phyloP scores from a whole-genome alignment of 1,140 invertebrate species.

The Drosophila persimilis region DNA sequence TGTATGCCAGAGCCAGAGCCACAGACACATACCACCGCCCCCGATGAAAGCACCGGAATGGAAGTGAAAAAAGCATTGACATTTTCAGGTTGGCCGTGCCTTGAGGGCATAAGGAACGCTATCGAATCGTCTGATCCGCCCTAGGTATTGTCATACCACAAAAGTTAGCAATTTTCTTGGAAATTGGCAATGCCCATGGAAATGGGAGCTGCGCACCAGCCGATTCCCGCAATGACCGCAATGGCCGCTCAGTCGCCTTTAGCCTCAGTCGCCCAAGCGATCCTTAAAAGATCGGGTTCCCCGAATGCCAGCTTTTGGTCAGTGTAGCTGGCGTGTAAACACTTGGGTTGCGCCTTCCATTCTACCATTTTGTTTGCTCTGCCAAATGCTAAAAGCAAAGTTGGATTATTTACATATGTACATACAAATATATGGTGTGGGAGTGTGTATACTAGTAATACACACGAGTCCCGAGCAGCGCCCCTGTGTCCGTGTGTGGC shows the following conservation, averaged over 20 bases:
- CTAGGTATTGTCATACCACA: too few relatives aligned
- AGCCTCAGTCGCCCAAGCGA: too few relatives aligned
- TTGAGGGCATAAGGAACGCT: constrained; percentile 47
- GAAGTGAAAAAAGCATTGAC: constrained; percentile 2
- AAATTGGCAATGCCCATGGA: too few relatives aligned
- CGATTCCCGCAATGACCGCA: too few relatives aligned
- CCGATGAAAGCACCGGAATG: too few relatives aligned
- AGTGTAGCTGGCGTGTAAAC: constrained; percentile 14
- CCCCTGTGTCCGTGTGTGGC: constrained; percentile 10
- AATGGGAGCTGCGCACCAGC: too few relatives aligned
- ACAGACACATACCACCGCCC: too few relatives aligned
- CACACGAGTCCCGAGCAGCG: constrained; percentile 36
- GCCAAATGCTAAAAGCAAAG: constrained; percentile 67
- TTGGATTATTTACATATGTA: constrained; percentile 62
- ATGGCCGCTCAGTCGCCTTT: neutral
- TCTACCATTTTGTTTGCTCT: constrained; percentile 36
- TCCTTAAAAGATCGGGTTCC: too few relatives aligned
- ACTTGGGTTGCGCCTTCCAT: neutral
- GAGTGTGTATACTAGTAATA: constrained; percentile 49
- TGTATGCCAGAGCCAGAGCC: constrained; percentile 5
- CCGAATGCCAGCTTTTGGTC: constrained; percentile 8
- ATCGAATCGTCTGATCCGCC: constrained; percentile 23
- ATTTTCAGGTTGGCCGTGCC: constrained; percentile 48
- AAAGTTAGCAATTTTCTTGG: too few relatives aligned
- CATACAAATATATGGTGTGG: constrained; percentile 23